phyloP scores from a whole-genome alignment of 2,113 vertebrate genomes.

The Triplophysa siluroides region DNA sequence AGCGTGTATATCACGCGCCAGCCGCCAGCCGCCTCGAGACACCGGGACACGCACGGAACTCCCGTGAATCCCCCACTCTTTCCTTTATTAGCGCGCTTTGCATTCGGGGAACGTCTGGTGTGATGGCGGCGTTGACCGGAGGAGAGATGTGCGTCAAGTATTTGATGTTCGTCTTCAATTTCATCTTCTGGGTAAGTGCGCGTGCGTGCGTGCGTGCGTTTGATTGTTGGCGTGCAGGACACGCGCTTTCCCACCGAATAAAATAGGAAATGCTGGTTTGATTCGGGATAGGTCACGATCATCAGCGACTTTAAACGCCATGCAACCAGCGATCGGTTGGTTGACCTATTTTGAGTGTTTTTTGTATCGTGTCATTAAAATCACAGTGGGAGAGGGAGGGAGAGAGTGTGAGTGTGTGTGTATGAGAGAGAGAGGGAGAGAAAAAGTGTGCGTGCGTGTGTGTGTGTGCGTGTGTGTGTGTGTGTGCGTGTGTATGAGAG shows the following conservation, averaged over 20 bases:
- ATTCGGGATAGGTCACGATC: not conserved
- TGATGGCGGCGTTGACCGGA: conserved; percentile 83
- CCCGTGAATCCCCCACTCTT: not conserved
- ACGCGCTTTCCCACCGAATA: not conserved
- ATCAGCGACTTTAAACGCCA: not conserved
- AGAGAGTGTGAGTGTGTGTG: not conserved
- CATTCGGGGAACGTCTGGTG: not conserved
- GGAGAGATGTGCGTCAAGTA: conserved; percentile 94
- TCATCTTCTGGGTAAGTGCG: conserved; percentile 91
- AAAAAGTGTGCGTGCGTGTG: no score
- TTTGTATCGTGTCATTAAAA: not conserved
- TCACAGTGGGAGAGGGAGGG: not conserved
- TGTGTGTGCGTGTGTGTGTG: no score
- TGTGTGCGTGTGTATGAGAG: no score
- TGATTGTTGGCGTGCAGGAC: conserved; percentile 15
- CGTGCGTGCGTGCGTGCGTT: conserved; percentile 53
- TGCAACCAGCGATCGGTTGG: not conserved
- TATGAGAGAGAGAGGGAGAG: no score
- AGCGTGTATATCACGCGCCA: conserved; percentile 7
- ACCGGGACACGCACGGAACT: not conserved
- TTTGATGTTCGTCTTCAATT: conserved; percentile 91
- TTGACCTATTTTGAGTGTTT: conserved; percentile 6
- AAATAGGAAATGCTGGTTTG: not conserved
- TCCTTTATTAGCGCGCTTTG: not conserved
- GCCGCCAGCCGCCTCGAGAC: conserved; percentile 6